These are phyloP conservation scores for Pachliopta kotzebuea DNA, from an alignment of 2,888 invertebrate genomes.

Conservation along the genomic window DNA sequence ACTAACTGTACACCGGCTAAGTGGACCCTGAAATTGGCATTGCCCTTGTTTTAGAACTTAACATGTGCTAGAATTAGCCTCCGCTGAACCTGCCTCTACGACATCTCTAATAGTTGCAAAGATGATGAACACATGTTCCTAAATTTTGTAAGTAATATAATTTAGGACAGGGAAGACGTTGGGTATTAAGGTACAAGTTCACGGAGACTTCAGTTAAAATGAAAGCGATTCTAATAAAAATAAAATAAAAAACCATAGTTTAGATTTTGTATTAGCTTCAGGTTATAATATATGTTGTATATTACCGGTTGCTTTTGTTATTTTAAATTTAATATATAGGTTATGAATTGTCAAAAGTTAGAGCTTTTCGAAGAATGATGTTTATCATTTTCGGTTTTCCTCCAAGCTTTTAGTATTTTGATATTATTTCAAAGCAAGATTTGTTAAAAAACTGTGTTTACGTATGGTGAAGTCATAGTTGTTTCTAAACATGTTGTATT, in stretches of 20 bases:
- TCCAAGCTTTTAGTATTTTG: not conserved
- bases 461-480: conserved; percentile 5
- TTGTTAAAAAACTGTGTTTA: not conserved
- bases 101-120: conserved; percentile 1
- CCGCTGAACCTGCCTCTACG: conserved; percentile 38
- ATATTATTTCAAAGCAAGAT: not conserved
- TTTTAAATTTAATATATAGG: too few relatives aligned
- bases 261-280: too few relatives aligned
- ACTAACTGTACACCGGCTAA: conserved; percentile 71
- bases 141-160: not conserved
- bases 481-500: conserved; percentile 1
- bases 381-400: not conserved
- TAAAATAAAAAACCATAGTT: too few relatives aligned
- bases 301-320: too few relatives aligned
- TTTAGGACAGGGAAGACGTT: not conserved
- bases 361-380: not conserved
- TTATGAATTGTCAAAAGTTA: too few relatives aligned
- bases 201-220: not conserved
- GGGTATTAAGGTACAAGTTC: not conserved
- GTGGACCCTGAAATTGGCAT: conserved; percentile 78
- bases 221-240: not conserved
- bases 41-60: conserved; percentile 65
- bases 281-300: too few relatives aligned
- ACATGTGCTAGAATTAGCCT: conserved; percentile 55
- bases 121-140: not conserved